Evolutionary conservation across 2,113 vertebrate genomes (phyloP).

Genomic region (Indicator indicator): DNA sequence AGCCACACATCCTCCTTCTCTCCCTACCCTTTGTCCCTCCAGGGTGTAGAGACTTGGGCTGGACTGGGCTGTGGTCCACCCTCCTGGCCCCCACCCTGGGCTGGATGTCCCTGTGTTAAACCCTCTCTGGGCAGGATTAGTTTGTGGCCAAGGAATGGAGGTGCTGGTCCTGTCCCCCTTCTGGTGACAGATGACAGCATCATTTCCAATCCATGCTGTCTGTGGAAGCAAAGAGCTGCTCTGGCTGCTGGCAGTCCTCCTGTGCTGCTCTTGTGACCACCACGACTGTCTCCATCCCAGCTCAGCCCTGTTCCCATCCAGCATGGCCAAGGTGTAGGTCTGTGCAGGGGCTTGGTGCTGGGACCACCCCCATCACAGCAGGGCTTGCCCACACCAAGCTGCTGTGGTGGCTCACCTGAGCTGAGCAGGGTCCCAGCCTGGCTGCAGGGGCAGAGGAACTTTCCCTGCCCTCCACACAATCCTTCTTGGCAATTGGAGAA

Average conservation of each 20-base stretch:
- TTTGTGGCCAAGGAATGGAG: neutral
- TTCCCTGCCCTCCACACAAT: accelerated
- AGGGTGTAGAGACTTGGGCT: accelerated
- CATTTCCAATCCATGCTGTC: slow-evolving; percentile 33
- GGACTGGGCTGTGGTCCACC: neutral
- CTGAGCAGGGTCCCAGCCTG: neutral
- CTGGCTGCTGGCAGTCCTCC: neutral
- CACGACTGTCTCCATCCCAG: neutral
- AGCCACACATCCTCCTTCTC: neutral
- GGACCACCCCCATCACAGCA: neutral
- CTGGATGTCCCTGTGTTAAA: neutral
- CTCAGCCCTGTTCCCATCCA: neutral
- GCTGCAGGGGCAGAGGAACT: neutral
- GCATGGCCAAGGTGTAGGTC: neutral
- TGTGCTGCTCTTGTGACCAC: neutral
- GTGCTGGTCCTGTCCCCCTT: neutral
- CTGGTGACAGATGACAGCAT: neutral
- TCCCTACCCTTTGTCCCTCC: neutral
- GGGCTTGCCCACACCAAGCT: neutral
- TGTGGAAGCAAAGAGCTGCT: neutral
- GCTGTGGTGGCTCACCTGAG: neutral
- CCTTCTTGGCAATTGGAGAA: neutral
- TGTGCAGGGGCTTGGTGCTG: accelerated
- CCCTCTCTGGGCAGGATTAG: neutral
- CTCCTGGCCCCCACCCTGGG: neutral